Base-by-base conservation (phyloP, 2,113 vertebrate genomes). In the Coryphaenoides rupestris region DNA sequence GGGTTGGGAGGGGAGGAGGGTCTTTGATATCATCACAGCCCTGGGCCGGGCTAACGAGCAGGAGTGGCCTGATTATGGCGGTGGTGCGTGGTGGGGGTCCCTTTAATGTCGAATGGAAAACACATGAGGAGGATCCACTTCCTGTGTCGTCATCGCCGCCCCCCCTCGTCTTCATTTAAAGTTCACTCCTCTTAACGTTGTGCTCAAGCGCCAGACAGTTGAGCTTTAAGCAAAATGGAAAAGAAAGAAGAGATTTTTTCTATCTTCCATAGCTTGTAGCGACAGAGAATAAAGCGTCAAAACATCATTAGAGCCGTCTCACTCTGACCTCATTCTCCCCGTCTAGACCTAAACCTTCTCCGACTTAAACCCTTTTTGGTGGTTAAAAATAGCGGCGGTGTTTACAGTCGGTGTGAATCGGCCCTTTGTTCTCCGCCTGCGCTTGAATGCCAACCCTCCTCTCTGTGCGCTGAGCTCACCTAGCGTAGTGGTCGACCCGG, bases 21-120 rank as follows among this genome's bases (percentile, higher is more conserved):
- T 19, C 52, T 54, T 54, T 54, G 52, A 54, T 54, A 54, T 54
- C 52, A 19, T 6, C n/a, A n/a, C 52, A 54, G n/a, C n/a, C n/a
- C 52, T 54, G 0, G 19, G 19, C 52, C 19, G 7, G 19, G 52
- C 19, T 54, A 54, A 54, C 19, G 6, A 54, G 52, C 52, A 50
- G 47, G 33, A 54, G n/a, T 19, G 52, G n/a, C 19, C 52, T 54
- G 19, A 54, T 54, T 54, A 54, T 54, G n/a, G n/a, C 52, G 21
- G 19, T 21, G 52, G 52, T 12, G 4, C 52, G 52, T 21, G 2
- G n/a, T 21, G 10, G 52, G 52, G 12, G 19, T 21, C 47, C 52
- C 52, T 54, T 54, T 54, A 54, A 21, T 21, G 52, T 54, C 3
- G n/a, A 54, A 54, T 54, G 17, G 19, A 54, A 54, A 19, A 54